phyloP scores from a whole-genome alignment of 2,888 invertebrate species.

The Lathronympha strigana region DNA sequence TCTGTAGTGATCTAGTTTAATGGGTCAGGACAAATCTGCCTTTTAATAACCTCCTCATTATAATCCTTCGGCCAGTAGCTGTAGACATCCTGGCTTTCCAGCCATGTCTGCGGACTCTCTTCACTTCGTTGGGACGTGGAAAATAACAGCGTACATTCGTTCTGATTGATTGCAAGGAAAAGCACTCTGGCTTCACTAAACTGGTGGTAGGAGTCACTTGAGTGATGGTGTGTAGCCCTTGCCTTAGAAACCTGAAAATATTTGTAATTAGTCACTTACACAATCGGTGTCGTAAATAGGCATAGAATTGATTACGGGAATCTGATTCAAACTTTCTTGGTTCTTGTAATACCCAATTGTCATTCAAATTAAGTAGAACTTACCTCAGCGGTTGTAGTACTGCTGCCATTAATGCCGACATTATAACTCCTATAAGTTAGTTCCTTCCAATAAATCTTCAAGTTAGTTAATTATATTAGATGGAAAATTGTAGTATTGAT shows the following conservation, averaged over 20 bases:
- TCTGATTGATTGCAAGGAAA: slow-evolving; percentile 65
- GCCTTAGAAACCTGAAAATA: slow-evolving; percentile 64
- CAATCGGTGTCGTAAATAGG: too few species aligned
- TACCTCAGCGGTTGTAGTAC: slow-evolving; percentile 69
- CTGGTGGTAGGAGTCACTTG: slow-evolving; percentile 51
- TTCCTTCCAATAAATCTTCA: not conserved
- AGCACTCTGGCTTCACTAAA: slow-evolving; percentile 65
- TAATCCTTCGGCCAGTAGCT: slow-evolving; percentile 85
- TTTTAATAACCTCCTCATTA: slow-evolving; percentile 91
- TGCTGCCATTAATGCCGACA: slow-evolving; percentile 66
- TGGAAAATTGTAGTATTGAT: not conserved
- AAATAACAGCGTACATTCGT: slow-evolving; percentile 87
- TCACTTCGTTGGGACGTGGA: slow-evolving; percentile 89
- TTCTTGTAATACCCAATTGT: not conserved
- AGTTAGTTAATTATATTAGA: not conserved
- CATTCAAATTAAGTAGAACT: slow-evolving; percentile 19
- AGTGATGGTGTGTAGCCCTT: slow-evolving; percentile 57
- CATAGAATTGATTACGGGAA: not conserved
- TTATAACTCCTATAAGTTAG: slow-evolving; percentile 42
- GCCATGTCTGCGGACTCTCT: slow-evolving; percentile 88
- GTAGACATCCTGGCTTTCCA: slow-evolving; percentile 89
- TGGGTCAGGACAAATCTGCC: slow-evolving; percentile 88
- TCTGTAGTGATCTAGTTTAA: slow-evolving; percentile 62
- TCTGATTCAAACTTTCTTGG: not conserved
- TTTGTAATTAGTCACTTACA: not conserved